Evolutionary conservation across 2,797 vertebrate species (phyloP).

Genomic region (Sebastes nivosus): DNA sequence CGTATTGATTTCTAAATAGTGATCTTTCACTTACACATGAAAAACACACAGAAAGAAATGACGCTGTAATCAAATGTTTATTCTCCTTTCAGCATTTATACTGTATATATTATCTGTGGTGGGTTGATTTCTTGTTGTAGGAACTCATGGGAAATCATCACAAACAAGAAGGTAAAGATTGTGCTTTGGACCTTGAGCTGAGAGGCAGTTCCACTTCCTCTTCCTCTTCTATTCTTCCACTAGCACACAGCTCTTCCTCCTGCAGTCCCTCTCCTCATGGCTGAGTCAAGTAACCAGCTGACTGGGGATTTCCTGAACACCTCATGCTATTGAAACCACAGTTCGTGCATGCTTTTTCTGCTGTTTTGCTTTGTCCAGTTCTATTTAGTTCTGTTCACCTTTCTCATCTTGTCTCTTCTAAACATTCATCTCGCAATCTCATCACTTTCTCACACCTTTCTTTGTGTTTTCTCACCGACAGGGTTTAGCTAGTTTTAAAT

Average conservation of each 20-base stretch:
- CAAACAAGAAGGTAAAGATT: not conserved
- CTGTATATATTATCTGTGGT: not conserved
- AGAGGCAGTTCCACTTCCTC: constrained; percentile 62
- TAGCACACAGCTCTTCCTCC: constrained; percentile 32
- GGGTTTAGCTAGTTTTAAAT: not conserved
- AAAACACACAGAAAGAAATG: not conserved
- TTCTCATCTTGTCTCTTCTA: not conserved
- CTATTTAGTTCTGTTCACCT: not conserved
- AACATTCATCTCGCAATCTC: not conserved
- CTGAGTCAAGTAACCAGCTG: constrained; percentile 63
- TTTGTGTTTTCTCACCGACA: not conserved
- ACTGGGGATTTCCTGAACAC: constrained; percentile 64
- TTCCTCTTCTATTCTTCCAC: constrained; percentile 59
- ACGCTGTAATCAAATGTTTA: not conserved
- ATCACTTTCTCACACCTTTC: not conserved
- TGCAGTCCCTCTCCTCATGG: not conserved
- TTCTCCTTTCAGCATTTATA: not conserved
- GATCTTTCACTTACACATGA: not conserved
- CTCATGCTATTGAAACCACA: constrained; percentile 30
- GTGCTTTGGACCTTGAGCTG: constrained; percentile 3
- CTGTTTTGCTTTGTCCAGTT: not conserved
- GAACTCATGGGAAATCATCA: not conserved
- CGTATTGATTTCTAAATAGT: not conserved
- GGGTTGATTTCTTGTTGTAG: not conserved
- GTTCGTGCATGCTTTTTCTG: not conserved